phyloP scores from a whole-genome alignment of 2,797 vertebrate species.

The Dicrostonyx torquatus region DNA sequence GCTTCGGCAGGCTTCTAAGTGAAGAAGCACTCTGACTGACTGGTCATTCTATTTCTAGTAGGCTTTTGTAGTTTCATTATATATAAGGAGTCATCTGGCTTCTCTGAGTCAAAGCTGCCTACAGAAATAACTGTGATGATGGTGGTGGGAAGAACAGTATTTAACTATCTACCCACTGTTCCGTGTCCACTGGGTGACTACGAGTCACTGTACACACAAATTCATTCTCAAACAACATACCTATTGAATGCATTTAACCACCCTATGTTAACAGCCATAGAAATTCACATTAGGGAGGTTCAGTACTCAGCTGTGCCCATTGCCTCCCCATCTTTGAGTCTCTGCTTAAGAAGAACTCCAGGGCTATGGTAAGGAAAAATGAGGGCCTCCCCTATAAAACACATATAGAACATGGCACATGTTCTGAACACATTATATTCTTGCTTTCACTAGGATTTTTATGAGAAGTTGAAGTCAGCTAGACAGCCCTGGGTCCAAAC shows the following conservation, averaged over 20 bases:
- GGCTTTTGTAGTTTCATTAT: background rate
- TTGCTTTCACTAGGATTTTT: slow-evolving; percentile 73
- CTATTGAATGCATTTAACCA: background rate
- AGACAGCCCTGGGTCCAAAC: slow-evolving; percentile 64
- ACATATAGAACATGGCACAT: slow-evolving; percentile 16
- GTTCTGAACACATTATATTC: slow-evolving; percentile 46
- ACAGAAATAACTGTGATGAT: background rate
- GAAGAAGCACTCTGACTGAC: background rate
- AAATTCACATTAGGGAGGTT: background rate
- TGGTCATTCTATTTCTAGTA: background rate
- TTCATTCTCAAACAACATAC: background rate
- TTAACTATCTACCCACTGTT: background rate
- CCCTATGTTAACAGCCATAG: background rate
- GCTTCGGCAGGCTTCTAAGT: background rate
- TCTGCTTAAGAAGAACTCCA: background rate
- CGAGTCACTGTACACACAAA: background rate
- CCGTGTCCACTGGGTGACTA: background rate
- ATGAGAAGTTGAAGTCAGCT: slow-evolving; percentile 61
- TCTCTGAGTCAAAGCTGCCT: background rate
- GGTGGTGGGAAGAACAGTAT: background rate
- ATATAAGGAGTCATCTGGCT: background rate
- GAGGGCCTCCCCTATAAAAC: slow-evolving; percentile 27
- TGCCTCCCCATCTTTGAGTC: background rate
- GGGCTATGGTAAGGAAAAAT: background rate
- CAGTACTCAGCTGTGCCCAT: background rate